Conservation (phyloP, 2,113 vertebrate species). For the Gila orcuttii region DNA sequence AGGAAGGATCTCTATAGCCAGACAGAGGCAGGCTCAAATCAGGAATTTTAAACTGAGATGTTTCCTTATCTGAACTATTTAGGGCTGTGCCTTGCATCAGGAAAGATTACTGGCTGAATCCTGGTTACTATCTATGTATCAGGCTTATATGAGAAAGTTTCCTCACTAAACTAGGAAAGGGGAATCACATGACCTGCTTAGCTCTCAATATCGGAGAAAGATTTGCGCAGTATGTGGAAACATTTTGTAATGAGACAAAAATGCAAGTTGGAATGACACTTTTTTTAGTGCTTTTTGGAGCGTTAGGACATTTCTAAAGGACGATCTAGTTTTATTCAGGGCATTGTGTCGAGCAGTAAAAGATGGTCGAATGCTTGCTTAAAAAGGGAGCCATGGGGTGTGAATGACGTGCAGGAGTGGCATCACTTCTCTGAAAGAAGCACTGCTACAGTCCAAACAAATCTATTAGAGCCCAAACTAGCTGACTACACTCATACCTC, state of each 20-base stretch:
- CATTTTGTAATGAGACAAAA: conserved; percentile 13
- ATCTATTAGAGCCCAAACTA: conserved; percentile 23
- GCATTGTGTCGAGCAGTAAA: neutral
- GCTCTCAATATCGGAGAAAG: neutral
- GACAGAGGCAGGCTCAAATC: neutral
- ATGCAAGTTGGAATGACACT: neutral
- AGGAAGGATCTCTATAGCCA: neutral
- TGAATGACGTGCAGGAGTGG: neutral
- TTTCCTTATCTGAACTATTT: conserved; percentile 39
- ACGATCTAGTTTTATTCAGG: neutral
- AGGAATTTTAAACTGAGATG: conserved; percentile 20
- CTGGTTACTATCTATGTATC: conserved; percentile 35
- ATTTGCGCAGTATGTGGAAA: neutral
- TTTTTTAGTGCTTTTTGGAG: neutral
- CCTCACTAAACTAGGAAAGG: neutral
- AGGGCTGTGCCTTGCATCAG: conserved; percentile 23
- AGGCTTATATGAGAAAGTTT: neutral
- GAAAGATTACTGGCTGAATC: conserved; percentile 18
- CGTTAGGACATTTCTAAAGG: conserved; percentile 1
- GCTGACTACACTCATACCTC: conserved; percentile 36
- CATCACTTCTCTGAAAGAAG: conserved; percentile 25
- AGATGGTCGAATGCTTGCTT: conserved; percentile 31
- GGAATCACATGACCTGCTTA: neutral
- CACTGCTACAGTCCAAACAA: conserved; percentile 41
- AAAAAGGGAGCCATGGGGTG: conserved; percentile 38